Conservation (phyloP, 2,113 vertebrate species). For the Gymnocephalus cernua region DNA sequence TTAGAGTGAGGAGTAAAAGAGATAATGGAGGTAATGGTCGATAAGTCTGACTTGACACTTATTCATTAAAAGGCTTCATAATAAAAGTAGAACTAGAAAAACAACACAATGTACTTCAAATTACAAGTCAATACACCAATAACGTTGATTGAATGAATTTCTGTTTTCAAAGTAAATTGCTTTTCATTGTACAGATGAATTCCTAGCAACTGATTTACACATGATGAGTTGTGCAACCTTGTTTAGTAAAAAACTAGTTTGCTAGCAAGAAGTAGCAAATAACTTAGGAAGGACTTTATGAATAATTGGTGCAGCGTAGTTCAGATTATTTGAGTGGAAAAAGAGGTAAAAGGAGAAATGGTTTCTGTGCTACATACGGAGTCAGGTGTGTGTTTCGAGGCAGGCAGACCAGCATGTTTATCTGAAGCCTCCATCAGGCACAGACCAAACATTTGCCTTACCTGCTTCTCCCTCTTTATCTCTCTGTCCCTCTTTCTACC, state of each 20-base stretch:
- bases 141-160: background rate
- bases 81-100: background rate
- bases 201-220: background rate
- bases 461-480: constrained; percentile 46
- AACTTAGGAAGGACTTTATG: background rate
- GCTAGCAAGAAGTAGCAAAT: background rate
- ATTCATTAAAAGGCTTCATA: background rate
- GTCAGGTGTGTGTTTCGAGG: constrained; percentile 81
- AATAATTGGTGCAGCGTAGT: background rate
- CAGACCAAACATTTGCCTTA: constrained; percentile 74
- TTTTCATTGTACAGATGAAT: background rate
- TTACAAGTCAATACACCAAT: background rate
- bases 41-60: background rate
- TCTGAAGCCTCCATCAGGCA: constrained; percentile 60
- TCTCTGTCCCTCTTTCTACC: constrained; percentile 45
- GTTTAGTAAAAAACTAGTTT: background rate
- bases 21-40: background rate
- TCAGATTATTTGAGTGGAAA: background rate
- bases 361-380: constrained; percentile 63
- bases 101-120: background rate
- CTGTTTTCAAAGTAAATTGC: background rate
- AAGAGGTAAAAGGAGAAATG: background rate
- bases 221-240: background rate
- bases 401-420: constrained; percentile 71
- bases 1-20: background rate